Evolutionary conservation across 2,888 invertebrate species (phyloP), one percentile per base, ranked within the genome.

Genomic region (Tenthredo livida): DNA sequence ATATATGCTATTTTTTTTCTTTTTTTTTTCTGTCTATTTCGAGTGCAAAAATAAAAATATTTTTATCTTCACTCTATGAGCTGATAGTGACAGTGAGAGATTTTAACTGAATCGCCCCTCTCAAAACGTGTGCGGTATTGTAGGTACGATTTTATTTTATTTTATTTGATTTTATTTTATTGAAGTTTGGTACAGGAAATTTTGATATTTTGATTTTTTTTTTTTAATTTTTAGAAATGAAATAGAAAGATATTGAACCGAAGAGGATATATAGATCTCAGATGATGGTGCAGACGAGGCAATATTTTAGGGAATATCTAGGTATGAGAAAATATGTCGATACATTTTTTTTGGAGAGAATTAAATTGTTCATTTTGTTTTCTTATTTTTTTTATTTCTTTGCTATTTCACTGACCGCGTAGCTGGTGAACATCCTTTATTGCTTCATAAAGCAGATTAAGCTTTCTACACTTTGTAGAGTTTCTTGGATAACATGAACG

Each of bases 401-500:
- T 61, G 12, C 67, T 67, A 67, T 67, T 67, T 33, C 33, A 33
- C 67, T 65, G 65, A 29, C 29, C 65, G 29, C 29, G 65, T 29
- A 12, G n/a, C 80, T 58, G 80, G 29, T 37, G 67, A 67, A 65
- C 82, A 43, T 82, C 40, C 65, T 43, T 82, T 43, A 65, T 65
- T 47, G n/a, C 82, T 67, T 65, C 67, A 33, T 67, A 82, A 47
- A 25, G 82, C 67, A 37, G 82, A 65, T 82, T 82, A 65, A 82
- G 43, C 82, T 82, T 65, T 40, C 82, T 54, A 67, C 67, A 65
- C 65, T 67, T 58, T 58, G 29, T 75, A 33, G 65, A 80, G 80
- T n/a, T 80, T 80, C 61, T 80, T 80, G 80, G 61, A 80, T 61
- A 80, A 61, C 40, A n/a, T n/a, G n/a, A 61, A 80, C 40, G 43